Percentiles rank a stretch among this genome's conserved stretches.
Conservation (phyloP, 2,888 invertebrate species). For the Hermaeophaga mercurialis region DNA sequence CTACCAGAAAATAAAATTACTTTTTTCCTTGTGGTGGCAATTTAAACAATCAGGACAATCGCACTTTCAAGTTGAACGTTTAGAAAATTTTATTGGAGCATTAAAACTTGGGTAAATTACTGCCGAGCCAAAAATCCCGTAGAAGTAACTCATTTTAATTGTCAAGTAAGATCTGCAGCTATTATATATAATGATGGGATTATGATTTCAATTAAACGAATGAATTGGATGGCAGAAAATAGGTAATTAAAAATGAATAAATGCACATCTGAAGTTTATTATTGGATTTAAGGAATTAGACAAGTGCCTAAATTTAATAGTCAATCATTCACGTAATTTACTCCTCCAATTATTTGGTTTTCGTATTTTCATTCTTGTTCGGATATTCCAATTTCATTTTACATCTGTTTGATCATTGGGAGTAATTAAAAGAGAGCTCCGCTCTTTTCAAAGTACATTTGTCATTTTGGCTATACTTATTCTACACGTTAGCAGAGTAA, state of each 20-base stretch:
- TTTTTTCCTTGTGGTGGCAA: neutral
- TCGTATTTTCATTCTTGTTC: neutral
- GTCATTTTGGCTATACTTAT: no score
- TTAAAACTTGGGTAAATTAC: conserved; percentile 23
- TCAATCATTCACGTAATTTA: neutral
- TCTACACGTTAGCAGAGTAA: no score
- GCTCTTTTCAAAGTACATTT: no score
- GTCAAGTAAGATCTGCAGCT: conserved; percentile 20
- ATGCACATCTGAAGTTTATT: conserved; percentile 10
- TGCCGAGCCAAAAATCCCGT: conserved; percentile 17
- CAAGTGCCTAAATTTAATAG: neutral
- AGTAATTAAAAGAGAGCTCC: no score
- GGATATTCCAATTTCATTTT: no score
- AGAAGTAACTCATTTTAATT: conserved; percentile 25
- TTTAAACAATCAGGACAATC: conserved; percentile 17
- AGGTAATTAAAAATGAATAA: conserved; percentile 19
- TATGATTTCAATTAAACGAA: conserved; percentile 27
- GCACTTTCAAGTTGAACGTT: conserved; percentile 10
- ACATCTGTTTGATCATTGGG: no score
- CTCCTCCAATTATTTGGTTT: neutral
- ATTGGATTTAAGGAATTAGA: conserved; percentile 7
- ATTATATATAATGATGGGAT: conserved; percentile 21
- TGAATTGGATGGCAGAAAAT: conserved; percentile 18
- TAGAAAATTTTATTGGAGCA: conserved; percentile 22
- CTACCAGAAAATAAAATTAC: conserved; percentile 4